These are phyloP conservation scores for Eulemur macaco DNA, from an alignment of 2,113 vertebrate genomes.

Conservation along the genomic window DNA sequence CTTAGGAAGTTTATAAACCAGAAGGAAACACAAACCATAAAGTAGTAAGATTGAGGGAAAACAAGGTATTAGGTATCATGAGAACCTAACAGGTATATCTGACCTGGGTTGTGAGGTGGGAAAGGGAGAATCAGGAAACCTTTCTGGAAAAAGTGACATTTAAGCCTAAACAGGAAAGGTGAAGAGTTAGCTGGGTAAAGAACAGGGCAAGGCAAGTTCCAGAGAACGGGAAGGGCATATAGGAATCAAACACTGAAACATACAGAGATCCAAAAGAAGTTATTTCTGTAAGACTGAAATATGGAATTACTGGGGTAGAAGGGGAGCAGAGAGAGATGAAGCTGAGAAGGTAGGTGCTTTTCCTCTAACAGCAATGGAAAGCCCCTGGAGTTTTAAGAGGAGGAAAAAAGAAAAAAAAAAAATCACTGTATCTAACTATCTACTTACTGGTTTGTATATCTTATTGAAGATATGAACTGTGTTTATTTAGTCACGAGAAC, in stretches of 20 bases:
- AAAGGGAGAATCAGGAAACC: neutral
- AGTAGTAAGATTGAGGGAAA: neutral
- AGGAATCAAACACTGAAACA: neutral
- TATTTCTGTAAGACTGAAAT: constrained; percentile 4
- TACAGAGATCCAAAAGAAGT: neutral
- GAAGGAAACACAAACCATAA: neutral
- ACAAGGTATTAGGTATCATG: neutral
- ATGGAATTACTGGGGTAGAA: neutral
- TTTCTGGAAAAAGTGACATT: neutral
- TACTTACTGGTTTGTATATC: neutral
- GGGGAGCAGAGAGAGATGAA: neutral
- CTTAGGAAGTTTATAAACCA: neutral
- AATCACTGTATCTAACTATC: neutral
- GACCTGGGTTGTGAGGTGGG: neutral
- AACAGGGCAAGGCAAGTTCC: neutral
- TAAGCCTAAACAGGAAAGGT: neutral
- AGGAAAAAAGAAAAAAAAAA: neutral
- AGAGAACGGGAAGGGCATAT: neutral
- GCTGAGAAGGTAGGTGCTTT: neutral
- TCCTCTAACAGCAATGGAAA: neutral
- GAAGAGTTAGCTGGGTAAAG: neutral
- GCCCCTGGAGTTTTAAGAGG: neutral
- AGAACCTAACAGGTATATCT: neutral
- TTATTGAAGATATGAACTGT: neutral
- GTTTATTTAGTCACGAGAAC: neutral